phyloP scores from a whole-genome alignment of 1,140 invertebrate genomes.

The Lucilia cuprina region DNA sequence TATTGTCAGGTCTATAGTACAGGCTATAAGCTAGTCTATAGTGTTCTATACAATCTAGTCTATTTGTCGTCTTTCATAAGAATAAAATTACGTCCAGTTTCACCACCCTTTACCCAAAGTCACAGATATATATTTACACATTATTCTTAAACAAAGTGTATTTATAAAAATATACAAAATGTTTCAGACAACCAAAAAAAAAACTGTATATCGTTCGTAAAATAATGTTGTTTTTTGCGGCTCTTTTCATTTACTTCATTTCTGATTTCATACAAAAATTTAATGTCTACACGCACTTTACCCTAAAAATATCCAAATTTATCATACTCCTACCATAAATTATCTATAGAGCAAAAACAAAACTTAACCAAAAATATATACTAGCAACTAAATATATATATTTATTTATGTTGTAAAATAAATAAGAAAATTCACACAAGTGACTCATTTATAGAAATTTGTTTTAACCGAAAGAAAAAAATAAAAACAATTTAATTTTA shows the following conservation, averaged over 20 bases:
- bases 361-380: neutral
- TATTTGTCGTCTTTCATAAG: too few species aligned
- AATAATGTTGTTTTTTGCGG: neutral
- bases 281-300: constrained; percentile 17
- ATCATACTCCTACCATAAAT: neutral
- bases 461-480: neutral
- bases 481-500: neutral
- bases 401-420: neutral
- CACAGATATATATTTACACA: too few species aligned
- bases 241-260: neutral
- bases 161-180: too few species aligned
- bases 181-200: too few species aligned
- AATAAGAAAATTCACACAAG: constrained; percentile 2
- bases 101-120: too few species aligned
- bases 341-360: neutral
- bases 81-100: too few species aligned
- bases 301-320: neutral
- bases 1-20: too few species aligned
- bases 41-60: too few species aligned
- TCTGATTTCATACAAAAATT: neutral
- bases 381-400: neutral
- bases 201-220: too few species aligned
- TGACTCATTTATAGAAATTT: neutral
- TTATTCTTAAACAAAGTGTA: too few species aligned
- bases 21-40: too few species aligned